Percentiles rank a stretch among this genome's conserved stretches.
Conservation (phyloP, 2,888 invertebrate species). For the Amiota mariae region DNA sequence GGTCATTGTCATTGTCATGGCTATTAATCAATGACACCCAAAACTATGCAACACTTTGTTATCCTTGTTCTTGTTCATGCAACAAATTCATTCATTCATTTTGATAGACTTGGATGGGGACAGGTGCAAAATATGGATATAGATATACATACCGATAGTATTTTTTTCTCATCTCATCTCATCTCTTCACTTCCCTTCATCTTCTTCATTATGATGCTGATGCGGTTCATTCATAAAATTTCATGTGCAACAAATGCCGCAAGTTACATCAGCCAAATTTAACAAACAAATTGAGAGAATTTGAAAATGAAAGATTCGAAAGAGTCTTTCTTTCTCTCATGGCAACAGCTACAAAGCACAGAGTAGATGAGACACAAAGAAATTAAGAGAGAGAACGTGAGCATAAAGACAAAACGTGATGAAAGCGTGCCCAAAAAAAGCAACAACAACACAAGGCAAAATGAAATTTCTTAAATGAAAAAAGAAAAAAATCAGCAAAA, state of each 20-base stretch:
- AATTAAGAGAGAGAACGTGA: conserved; percentile 32
- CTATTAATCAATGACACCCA: too few species aligned
- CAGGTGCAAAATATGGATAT: not conserved
- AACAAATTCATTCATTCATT: too few species aligned
- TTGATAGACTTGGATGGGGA: too few species aligned
- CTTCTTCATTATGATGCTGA: not conserved
- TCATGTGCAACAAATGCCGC: conserved; percentile 52
- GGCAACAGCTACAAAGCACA: too few species aligned
- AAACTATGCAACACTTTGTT: too few species aligned
- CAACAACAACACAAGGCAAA: conserved; percentile 3
- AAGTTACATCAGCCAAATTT: conserved; percentile 59
- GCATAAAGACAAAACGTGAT: conserved; percentile 21
- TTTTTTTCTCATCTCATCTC: not conserved
- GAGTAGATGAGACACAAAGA: not conserved
- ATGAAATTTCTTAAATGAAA: not conserved
- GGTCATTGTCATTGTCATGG: too few species aligned
- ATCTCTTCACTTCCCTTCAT: not conserved
- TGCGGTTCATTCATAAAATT: conserved; percentile 57
- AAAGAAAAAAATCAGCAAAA: not conserved
- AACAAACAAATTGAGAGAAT: conserved; percentile 9
- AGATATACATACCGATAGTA: not conserved
- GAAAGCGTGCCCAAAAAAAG: not conserved
- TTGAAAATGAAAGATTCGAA: conserved; percentile 19
- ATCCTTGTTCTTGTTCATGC: too few species aligned
- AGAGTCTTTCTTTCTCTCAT: not conserved